Base-by-base conservation (phyloP, 2,113 vertebrate genomes). In the Acrocephalus arundinaceus region DNA sequence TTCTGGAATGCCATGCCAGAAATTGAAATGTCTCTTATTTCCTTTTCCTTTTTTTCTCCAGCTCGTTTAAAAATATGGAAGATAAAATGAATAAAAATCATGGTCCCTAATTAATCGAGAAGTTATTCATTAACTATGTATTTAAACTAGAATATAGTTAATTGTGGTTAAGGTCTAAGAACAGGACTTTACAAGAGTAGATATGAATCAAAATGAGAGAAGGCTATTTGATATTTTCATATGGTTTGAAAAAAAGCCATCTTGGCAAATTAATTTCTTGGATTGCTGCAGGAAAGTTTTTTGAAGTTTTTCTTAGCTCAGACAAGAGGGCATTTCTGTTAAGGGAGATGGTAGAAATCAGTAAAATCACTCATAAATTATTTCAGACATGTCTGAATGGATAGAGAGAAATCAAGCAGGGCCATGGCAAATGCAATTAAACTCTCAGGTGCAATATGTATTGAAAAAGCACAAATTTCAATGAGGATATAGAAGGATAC, bases 21-120 rank as follows among this genome's bases (percentile, higher is more conserved):
- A 7, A 28, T 7, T n/a, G 7, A 37, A 82, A 46, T 27, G 3
- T 1, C 0, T 66, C 35, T 12, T 31, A 3, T 11, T 35, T 37
- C 2, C 6, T 46, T 61, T 61, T 15, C 8, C 7, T 63, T 79
- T 66, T 79, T 65, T 54, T 9, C 2, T 37, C 3, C 6, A 13
- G 1, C 14, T 74, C 2, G 1, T 54, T 71, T 78, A 28, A 80
- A 91, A 77, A 19, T 27, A n/a, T 7, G 4, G 20, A 49, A 59
- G 10, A 52, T 21, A 28, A 58, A 43, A 57, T 9, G 66, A 71
- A 49, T 9, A 0, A 65, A 62, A 54, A 19, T 0, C 2, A 39
- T 12, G 45, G 2, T 39, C 1, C 31, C 5, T 15, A 74, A 17
- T 39, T 68, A 74, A 52, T 11, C 2, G 78, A 22, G 4, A 37